These are phyloP conservation scores for Drosophila pseudoobscura DNA, from an alignment of 1,140 invertebrate genomes.

Conservation along the genomic window DNA sequence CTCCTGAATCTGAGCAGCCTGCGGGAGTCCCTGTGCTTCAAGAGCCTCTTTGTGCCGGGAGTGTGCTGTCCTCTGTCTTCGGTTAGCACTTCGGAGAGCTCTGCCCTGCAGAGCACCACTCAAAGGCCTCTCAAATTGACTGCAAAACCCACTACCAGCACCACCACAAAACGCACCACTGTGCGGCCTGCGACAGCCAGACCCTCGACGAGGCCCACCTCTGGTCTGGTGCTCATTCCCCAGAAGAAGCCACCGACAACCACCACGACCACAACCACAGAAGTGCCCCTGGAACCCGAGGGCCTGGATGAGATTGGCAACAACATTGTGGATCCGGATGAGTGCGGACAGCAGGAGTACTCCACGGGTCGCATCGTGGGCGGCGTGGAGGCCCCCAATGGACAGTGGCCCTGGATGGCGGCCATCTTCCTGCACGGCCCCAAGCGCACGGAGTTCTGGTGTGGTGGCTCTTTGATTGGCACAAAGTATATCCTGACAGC, in stretches of 20 bases:
- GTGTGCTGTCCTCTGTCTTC: conserved; percentile 91
- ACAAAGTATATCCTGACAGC: conserved; percentile 93
- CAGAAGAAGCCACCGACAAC: conserved; percentile 82
- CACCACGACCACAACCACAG: conserved; percentile 82
- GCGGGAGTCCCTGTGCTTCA: conserved; percentile 94
- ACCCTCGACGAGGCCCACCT: conserved; percentile 53
- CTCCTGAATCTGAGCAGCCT: conserved; percentile 92
- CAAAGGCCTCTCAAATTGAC: conserved; percentile 84
- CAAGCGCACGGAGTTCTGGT: conserved; percentile 95
- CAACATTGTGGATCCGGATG: conserved; percentile 84
- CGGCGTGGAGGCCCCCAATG: conserved; percentile 91
- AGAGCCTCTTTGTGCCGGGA: conserved; percentile 94
- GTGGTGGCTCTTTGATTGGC: conserved; percentile 94
- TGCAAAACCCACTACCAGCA: conserved; percentile 44
- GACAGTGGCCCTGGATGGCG: conserved; percentile 96
- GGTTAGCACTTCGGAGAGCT: conserved; percentile 51
- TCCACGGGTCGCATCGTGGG: conserved; percentile 94
- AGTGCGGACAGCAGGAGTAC: conserved; percentile 92
- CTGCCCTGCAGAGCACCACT: conserved; percentile 72
- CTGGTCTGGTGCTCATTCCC: conserved; percentile 70
- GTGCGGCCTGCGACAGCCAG: conserved; percentile 22
- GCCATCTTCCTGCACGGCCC: conserved; percentile 95
- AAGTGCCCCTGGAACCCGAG: conserved; percentile 63
- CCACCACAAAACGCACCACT: conserved; percentile 51
- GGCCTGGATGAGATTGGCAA: conserved; percentile 78